Evolutionary conservation across 2,797 vertebrate species (phyloP), one percentile per base, ranked within the genome.

Genomic region (Sebastes hubbsi): DNA sequence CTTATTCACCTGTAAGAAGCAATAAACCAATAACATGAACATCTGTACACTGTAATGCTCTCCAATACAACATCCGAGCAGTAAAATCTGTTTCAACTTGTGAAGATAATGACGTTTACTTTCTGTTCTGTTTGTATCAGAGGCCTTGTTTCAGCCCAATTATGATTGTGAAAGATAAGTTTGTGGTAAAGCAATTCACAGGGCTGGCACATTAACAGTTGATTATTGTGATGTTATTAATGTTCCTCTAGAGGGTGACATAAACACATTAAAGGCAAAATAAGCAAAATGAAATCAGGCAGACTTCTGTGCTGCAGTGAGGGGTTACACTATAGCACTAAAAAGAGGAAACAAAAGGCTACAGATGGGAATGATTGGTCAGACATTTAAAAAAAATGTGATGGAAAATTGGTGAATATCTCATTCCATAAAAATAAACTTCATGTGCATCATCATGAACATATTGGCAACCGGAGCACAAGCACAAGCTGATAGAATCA

Each of bases 221-320:
- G 64, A 24, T 68, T 72, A 64, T 24, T 85, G 88, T 64, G 55
- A 75, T 89, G 66, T 29, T 72, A 49, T 25, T 13, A 58, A 71
- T 80, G n/a, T 24, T 78, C 90, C 91, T 85, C 81, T 93, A 93
- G 93, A 89, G 89, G 91, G 91, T 87, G 38, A 6, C 74, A 67
- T 66, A 78, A 86, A 83, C 80, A 72, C 83, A 86, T 66, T 46
- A 49, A 32, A 72, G 72, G 49, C 2, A 29, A 32, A 67, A 55
- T 3, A 29, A 69, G 32, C n/a, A 27, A n/a, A 55, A 30, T 7
- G 4, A n/a, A 14, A 24, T 55, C 7, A 59, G 29, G 3, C n/a
- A 25, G n/a, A 24, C 13, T 4, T 4, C 12, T 65, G 30, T 1
- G 4, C 3, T 58, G 59, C 66, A 62, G 22, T 68, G 29, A 68